Base-by-base conservation (phyloP, 2,797 vertebrate genomes). In the Bothrops alternatus region DNA sequence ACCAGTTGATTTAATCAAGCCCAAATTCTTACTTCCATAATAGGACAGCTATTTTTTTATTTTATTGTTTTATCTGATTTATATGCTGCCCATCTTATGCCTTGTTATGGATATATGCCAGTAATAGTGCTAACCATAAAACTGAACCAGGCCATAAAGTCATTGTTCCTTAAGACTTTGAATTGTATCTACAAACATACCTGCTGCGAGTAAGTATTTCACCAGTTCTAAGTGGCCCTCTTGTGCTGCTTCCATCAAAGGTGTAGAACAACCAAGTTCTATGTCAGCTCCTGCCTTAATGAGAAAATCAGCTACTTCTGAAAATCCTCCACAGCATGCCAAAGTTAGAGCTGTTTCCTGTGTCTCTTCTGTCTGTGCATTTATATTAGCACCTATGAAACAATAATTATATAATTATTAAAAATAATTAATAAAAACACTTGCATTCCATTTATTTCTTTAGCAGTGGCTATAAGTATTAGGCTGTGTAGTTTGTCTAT, bases 261-360 rank as follows among this genome's bases (percentile, higher is more conserved):
- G 99, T 47, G 99, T 99, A 47, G 99, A 99, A 96, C 99, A 99
- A 92, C 99, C 99, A 87, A 99, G 98, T 97, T 99, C 99, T 90
- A 99, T 99, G 96, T 99, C 99, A 78, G 99, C 99, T 50, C 99
- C 99, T 2, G 99, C 99, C 96, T 99, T 99, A 96, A 99, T 99
- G 86, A 99, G 98, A 96, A 99, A 99, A 97, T 99, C 99, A 0
- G 99, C 99, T 37, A 99, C 99, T 98, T 99, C 99, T 95, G 99
- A 98, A 97, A 99, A 99, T 78, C 99, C 99, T 93, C 99, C 99
- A 90, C 99, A 99, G 96, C 99, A 99, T 1, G 99, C 99, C 95
- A 99, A 97, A 47, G 99, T 99, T 93, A 99, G 97, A 78, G 99
- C 99, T 0, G 99, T 99, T 96, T 99, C 99, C 96, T 99, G 99